Evolutionary conservation across 2,113 vertebrate species (phyloP).

Genomic region (Peromyscus polionotus): DNA sequence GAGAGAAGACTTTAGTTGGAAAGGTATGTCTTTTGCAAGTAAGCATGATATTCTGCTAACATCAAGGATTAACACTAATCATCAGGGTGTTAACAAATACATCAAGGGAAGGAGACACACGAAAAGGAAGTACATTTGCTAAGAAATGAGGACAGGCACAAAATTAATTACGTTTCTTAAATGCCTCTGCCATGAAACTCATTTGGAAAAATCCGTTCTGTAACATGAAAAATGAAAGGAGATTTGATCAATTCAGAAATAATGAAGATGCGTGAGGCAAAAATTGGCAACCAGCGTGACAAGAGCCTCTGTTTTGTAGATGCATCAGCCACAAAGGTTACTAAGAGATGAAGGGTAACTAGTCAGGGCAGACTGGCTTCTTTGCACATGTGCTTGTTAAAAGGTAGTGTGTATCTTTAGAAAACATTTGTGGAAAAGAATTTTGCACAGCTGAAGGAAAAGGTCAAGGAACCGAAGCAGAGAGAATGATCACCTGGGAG

Average conservation of each 20-base stretch:
- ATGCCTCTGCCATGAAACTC: conserved; percentile 19
- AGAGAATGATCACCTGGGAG: conserved; percentile 27
- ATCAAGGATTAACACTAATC: conserved; percentile 72
- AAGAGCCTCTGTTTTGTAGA: conserved; percentile 37
- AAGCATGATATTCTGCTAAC: conserved; percentile 65
- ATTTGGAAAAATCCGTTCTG: not conserved
- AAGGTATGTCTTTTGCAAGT: conserved; percentile 54
- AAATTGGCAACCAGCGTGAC: conserved; percentile 34
- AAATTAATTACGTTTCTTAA: conserved; percentile 75
- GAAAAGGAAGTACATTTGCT: conserved; percentile 57
- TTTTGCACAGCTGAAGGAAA: conserved; percentile 57
- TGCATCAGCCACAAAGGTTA: not conserved
- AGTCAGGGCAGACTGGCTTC: conserved; percentile 24
- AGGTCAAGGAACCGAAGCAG: conserved; percentile 59
- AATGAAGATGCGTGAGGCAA: conserved; percentile 47
- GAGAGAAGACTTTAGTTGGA: conserved; percentile 20
- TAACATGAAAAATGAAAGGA: conserved; percentile 57
- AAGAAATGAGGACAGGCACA: conserved; percentile 59
- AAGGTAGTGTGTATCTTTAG: conserved; percentile 40
- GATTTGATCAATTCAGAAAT: conserved; percentile 45
- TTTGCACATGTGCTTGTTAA: conserved; percentile 57
- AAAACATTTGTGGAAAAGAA: conserved; percentile 63
- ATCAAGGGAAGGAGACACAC: conserved; percentile 39
- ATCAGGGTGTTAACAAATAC: conserved; percentile 70
- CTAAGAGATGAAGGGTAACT: conserved; percentile 61